Evolutionary conservation across 2,113 vertebrate species (phyloP), one percentile per base, ranked within the genome.

Genomic region (Hyaena hyaena): DNA sequence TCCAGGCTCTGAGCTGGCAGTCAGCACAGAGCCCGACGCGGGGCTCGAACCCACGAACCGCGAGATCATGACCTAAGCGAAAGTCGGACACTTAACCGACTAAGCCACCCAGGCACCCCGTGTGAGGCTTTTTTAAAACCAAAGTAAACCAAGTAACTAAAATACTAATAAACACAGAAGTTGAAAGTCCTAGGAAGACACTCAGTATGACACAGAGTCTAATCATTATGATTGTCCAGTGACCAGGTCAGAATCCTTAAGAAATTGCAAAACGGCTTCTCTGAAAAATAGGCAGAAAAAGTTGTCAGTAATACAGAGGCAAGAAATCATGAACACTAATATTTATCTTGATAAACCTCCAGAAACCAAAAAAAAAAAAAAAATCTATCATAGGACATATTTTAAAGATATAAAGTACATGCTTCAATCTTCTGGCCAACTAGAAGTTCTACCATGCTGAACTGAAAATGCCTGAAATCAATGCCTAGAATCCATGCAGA

Each of bases 401-500:
- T 94, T 88, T 93, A 84, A 85, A 69, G 73, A 77, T 90, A 92
- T 16, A 86, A 90, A 96, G 74, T 73, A 4, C n/a, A 95, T 58
- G n/a, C 14, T 84, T 94, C 48, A 77, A 11, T 83, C 82, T 87
- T 71, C 95, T 84, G 79, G 14, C 24, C 33, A 2, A 3, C 5
- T 35, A 33, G 95, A 96, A 97, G 83, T 93, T 96, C 82, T 74
- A 95, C 15, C 6, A 8, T 16, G 31, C 10, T 88, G 24, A 71
- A 48, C 76, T 92, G 5, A 97, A 98, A 77, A 31, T 77, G 45
- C 45, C 74, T 77, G 43, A 97, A 98, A 84, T 63, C 66, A 87
- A 58, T 0, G 66, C 7, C 50, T 92, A 96, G 79, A 87, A 95
- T 90, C 94, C 33, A 69, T 97, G 68, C 28, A 88, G 79, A 0